Conservation (phyloP, 2,113 vertebrate genomes). For the Mirounga angustirostris region DNA sequence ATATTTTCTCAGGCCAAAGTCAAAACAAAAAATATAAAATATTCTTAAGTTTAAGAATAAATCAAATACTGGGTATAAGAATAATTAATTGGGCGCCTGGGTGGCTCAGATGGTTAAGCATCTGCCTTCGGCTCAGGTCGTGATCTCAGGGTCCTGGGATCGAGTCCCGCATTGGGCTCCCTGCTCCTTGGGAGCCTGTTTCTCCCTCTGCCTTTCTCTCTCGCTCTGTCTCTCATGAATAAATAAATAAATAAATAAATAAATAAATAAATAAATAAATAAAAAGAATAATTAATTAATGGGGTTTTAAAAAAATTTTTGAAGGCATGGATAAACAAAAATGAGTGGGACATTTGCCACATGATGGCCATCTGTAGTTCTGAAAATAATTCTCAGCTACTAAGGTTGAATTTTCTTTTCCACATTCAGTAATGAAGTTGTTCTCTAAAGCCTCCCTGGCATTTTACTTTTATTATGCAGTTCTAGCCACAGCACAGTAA, state of each 20-base stretch:
- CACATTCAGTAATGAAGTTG: neutral
- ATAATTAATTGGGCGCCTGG: neutral
- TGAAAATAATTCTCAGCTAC: conserved; percentile 16
- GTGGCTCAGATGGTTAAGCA: no score
- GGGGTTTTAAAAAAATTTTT: neutral
- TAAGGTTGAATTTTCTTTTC: neutral
- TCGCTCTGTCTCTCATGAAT: no score
- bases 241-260: no score
- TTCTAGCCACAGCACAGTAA: neutral
- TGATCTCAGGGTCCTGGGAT: no score
- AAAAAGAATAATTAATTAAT: neutral
- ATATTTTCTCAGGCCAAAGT: neutral
- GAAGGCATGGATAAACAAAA: neutral
- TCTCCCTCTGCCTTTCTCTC: no score
- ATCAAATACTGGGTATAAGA: neutral
- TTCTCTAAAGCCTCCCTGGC: conserved; percentile 7
- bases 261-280: no score
- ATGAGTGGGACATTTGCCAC: neutral
- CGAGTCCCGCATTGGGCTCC: no score
- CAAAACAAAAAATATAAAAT: neutral
- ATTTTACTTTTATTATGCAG: conserved; percentile 56
- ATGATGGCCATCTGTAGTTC: neutral
- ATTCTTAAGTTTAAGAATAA: neutral
- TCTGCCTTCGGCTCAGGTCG: no score
- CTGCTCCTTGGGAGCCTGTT: no score